A percentile compares a stretch with the other conserved stretches of the same genome.
Conservation (phyloP, 2,888 invertebrate genomes). For the Crioceris asparagi region DNA sequence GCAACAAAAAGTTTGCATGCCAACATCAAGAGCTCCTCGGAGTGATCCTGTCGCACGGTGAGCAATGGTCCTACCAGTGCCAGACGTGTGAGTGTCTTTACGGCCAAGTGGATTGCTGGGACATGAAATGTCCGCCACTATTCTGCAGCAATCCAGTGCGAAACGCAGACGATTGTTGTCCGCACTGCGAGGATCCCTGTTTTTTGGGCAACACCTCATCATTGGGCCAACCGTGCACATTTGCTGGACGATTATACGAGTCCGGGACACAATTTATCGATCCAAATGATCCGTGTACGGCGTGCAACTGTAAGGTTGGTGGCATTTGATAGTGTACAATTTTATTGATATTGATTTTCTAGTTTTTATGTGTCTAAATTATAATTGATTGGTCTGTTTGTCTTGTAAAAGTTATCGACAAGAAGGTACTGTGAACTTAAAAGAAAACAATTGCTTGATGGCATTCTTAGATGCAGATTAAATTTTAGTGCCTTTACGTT, state of each 20-base stretch:
- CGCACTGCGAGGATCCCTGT: slow-evolving; percentile 52
- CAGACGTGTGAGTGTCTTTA: slow-evolving; percentile 86
- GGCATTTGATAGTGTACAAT: neutral
- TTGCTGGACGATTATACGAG: slow-evolving; percentile 47
- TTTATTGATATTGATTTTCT: too few species aligned
- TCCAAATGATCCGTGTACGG: slow-evolving; percentile 55
- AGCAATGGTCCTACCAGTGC: slow-evolving; percentile 85
- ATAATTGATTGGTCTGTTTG: slow-evolving; percentile 25
- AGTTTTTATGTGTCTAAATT: slow-evolving; percentile 11
- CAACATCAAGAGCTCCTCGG: slow-evolving; percentile 62
- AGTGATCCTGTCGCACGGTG: slow-evolving; percentile 67
- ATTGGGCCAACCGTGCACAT: slow-evolving; percentile 51
- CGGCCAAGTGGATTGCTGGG: slow-evolving; percentile 79
- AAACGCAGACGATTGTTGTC: slow-evolving; percentile 59
- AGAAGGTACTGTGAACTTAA: slow-evolving; percentile 18
- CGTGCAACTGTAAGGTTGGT: slow-evolving; percentile 65
- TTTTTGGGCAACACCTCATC: slow-evolving; percentile 21
- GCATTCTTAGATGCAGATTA: slow-evolving; percentile 20
- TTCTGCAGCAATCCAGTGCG: slow-evolving; percentile 53
- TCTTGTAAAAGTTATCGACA: slow-evolving; percentile 23
- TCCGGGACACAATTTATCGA: slow-evolving; percentile 50
- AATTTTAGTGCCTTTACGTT: slow-evolving; percentile 26
- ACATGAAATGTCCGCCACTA: slow-evolving; percentile 68
- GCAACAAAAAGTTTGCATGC: slow-evolving; percentile 63
- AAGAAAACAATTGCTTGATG: slow-evolving; percentile 23